Conservation (phyloP, 2,113 vertebrate species). For the Ailuropoda melanoleuca region DNA sequence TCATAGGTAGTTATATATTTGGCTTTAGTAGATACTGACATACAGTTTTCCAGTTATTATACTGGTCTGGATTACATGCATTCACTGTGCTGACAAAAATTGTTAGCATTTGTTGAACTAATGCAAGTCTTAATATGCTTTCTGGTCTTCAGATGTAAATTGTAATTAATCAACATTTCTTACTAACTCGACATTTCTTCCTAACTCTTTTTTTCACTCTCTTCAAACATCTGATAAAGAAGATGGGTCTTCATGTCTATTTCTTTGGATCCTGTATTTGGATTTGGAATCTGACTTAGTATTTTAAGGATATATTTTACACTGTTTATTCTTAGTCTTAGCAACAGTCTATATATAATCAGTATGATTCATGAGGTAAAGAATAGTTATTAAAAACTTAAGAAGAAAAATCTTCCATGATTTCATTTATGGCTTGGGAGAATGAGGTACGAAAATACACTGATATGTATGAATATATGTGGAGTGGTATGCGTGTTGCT, state of each 20-base stretch:
- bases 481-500: neutral
- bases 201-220: neutral
- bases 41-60: neutral
- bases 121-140: neutral
- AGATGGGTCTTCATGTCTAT: neutral
- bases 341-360: constrained; percentile 54
- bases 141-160: neutral
- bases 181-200: neutral
- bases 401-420: neutral
- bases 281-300: constrained; percentile 26
- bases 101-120: neutral
- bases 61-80: neutral
- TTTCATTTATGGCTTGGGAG: constrained; percentile 17
- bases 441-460: neutral
- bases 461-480: neutral
- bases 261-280: constrained; percentile 37
- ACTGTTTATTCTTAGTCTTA: constrained; percentile 56
- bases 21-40: neutral
- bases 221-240: neutral
- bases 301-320: constrained; percentile 59
- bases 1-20: neutral
- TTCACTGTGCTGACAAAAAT: constrained; percentile 9
- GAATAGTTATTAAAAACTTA: constrained; percentile 19
- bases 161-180: neutral
- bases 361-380: constrained; percentile 44